phyloP scores from a whole-genome alignment of 2,113 vertebrate species.

The cattle (Bos taurus) region ARS-UCD2.0 NC_037341.1:14130001-14130500 shows the following conservation, averaged over 20 bases:
- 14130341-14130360: neutral
- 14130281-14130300: neutral
- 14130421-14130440: neutral
- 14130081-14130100: neutral
- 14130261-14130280: neutral
- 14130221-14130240: neutral
- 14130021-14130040: neutral
- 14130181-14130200: neutral
- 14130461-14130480: neutral
- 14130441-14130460: neutral
- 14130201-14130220: neutral
- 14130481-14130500: neutral
- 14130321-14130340: neutral
- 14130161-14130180: neutral
- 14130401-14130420: neutral
- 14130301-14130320: neutral
- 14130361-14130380: neutral
- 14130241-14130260: neutral
- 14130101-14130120: neutral
- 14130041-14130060: neutral
- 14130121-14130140: neutral
- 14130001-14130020: neutral
- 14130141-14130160: neutral
- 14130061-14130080: neutral
- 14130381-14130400: neutral